Percentiles rank a stretch among this genome's conserved stretches.
Conservation (phyloP, 2,888 invertebrate genomes). For the Ormyrus thymus region DNA sequence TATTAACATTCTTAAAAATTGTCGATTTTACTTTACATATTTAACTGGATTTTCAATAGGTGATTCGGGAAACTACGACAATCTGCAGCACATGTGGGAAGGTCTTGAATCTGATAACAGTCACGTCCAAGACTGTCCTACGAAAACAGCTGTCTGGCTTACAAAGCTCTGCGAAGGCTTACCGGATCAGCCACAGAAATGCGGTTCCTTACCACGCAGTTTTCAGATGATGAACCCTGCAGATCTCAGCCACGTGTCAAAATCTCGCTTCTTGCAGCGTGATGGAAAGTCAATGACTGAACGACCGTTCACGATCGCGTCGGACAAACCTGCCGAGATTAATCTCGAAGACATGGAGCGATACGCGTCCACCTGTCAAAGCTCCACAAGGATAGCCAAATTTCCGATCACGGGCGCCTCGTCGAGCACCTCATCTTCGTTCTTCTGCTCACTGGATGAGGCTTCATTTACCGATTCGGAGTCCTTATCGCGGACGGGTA, state of each 20-base stretch:
- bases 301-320: slow-evolving; percentile 83
- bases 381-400: slow-evolving; percentile 70
- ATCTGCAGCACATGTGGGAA: slow-evolving; percentile 75
- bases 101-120: slow-evolving; percentile 62
- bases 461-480: slow-evolving; percentile 74
- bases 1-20: not conserved
- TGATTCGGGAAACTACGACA: slow-evolving; percentile 80
- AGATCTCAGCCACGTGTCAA: slow-evolving; percentile 73
- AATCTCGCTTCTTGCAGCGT: slow-evolving; percentile 77
- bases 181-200: slow-evolving; percentile 82
- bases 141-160: slow-evolving; percentile 83
- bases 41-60: slow-evolving; percentile 10
- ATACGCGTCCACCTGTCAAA: slow-evolving; percentile 73
- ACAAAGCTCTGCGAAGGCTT: slow-evolving; percentile 82
- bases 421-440: slow-evolving; percentile 77
- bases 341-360: slow-evolving; percentile 82
- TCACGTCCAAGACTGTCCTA: slow-evolving; percentile 76
- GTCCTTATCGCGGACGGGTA: slow-evolving; percentile 71
- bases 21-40: slow-evolving; percentile 41
- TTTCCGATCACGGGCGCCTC: slow-evolving; percentile 74
- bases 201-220: slow-evolving; percentile 86
- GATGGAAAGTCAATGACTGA: slow-evolving; percentile 81
- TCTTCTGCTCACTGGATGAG: slow-evolving; percentile 77
- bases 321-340: slow-evolving; percentile 82
- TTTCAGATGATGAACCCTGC: slow-evolving; percentile 81